A percentile compares a stretch with the other conserved stretches of the same genome.
Evolutionary conservation across 2,888 invertebrate species (phyloP).

Genomic region (Apocheima hispidaria): DNA sequence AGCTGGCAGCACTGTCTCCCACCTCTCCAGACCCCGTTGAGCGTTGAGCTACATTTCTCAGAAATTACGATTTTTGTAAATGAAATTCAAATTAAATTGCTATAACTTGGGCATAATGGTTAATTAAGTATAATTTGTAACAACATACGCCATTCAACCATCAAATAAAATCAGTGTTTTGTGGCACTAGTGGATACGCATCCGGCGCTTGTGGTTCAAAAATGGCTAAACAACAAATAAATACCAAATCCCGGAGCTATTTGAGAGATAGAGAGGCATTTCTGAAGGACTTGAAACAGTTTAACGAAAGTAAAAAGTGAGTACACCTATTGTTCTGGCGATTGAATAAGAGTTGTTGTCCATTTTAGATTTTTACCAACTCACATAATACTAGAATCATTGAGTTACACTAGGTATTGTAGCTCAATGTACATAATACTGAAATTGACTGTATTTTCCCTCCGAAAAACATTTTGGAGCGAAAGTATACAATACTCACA

Average conservation of each 20-base stretch:
- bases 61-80: neutral
- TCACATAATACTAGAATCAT: too few species aligned
- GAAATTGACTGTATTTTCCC: too few species aligned
- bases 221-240: conserved; percentile 84
- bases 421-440: too few species aligned
- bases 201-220: conserved; percentile 41
- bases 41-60: too few species aligned
- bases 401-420: too few species aligned
- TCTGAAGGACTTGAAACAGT: conserved; percentile 94
- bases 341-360: neutral
- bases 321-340: conserved; percentile 59
- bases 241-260: conserved; percentile 88
- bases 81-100: conserved; percentile 3
- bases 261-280: conserved; percentile 92
- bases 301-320: conserved; percentile 97
- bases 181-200: conserved; percentile 19
- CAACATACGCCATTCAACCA: neutral
- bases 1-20: too few species aligned
- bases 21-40: too few species aligned
- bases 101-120: neutral
- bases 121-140: conserved; percentile 1
- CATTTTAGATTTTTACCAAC: neutral
- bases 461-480: conserved; percentile 2
- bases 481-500: neutral
- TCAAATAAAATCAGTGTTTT: conserved; percentile 1